These are phyloP conservation scores for Microctenopoma stevenorrisi DNA, from an alignment of 2,797 vertebrate species.

Conservation along the genomic window DNA sequence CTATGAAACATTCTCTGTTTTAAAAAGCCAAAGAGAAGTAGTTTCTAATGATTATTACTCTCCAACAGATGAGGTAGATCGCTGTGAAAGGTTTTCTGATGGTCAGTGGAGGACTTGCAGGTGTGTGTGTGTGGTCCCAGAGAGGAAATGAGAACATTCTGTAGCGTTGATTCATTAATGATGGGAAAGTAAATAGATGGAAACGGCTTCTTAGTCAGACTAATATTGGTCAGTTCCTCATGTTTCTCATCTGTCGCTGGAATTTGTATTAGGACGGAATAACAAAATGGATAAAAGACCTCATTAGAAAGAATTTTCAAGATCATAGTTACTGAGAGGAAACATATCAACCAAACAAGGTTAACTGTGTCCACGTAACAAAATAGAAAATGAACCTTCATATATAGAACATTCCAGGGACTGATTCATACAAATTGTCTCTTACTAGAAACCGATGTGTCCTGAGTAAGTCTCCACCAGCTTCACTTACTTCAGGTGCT, in stretches of 20 bases:
- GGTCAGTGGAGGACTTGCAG: slow-evolving; percentile 37
- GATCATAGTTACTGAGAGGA: not conserved
- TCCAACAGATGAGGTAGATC: slow-evolving; percentile 39
- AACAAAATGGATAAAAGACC: not conserved
- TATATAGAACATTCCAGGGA: not conserved
- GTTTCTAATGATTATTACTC: not conserved
- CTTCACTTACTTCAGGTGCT: slow-evolving; percentile 11
- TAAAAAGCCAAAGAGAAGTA: not conserved
- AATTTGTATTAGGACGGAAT: not conserved
- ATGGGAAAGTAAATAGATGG: slow-evolving; percentile 30
- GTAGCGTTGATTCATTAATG: slow-evolving; percentile 52
- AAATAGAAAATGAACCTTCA: not conserved
- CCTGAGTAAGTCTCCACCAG: slow-evolving; percentile 1
- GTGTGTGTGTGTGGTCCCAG: slow-evolving; percentile 28
- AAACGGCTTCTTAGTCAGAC: slow-evolving; percentile 26
- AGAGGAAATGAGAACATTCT: slow-evolving; percentile 61
- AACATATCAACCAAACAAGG: not conserved
- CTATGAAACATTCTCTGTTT: not conserved
- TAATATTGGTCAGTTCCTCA: not conserved
- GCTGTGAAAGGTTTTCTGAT: slow-evolving; percentile 40
- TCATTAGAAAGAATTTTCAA: not conserved
- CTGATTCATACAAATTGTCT: not conserved
- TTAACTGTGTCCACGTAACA: not conserved
- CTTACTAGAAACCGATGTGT: not conserved
- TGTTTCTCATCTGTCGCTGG: slow-evolving; percentile 1